Conservation (phyloP, 2,888 invertebrate species). For the Trimorus sp. region DNA sequence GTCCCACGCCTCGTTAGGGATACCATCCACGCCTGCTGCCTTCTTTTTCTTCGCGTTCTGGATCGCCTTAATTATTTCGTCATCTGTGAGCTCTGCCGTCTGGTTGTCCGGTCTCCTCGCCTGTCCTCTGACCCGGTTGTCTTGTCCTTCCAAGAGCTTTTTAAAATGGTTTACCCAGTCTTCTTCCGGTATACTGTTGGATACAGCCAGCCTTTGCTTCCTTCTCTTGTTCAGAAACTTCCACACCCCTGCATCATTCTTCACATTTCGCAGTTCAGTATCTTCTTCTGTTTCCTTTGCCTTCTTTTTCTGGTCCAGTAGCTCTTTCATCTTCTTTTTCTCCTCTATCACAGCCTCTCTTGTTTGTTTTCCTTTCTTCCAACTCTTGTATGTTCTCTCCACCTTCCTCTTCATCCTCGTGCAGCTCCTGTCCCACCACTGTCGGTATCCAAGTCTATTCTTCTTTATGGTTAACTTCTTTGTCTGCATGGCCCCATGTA, state of each 20-base stretch:
- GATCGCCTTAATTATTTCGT: background rate
- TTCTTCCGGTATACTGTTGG: background rate
- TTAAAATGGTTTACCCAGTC: conserved; percentile 8
- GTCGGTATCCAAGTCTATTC: background rate
- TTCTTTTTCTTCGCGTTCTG: background rate
- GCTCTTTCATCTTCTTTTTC: conserved; percentile 15
- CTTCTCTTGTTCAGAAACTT: conserved; percentile 19
- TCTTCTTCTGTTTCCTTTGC: background rate
- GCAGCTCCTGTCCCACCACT: conserved; percentile 5
- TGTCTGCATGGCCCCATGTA: background rate
- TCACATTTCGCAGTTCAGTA: background rate
- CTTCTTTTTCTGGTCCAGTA: conserved; percentile 8
- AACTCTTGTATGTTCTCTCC: background rate
- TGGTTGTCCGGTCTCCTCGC: background rate
- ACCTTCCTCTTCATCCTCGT: conserved; percentile 11
- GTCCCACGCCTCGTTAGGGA: conserved; percentile 7
- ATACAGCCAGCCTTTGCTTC: background rate
- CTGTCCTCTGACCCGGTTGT: background rate
- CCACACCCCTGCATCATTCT: background rate
- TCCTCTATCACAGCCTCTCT: background rate
- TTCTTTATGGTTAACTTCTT: background rate
- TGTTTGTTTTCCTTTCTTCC: conserved; percentile 2
- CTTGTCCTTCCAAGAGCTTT: background rate
- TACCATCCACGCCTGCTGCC: background rate
- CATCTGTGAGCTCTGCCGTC: background rate